Conservation (phyloP, 2,888 invertebrate genomes). For the Melieria crassipennis region DNA sequence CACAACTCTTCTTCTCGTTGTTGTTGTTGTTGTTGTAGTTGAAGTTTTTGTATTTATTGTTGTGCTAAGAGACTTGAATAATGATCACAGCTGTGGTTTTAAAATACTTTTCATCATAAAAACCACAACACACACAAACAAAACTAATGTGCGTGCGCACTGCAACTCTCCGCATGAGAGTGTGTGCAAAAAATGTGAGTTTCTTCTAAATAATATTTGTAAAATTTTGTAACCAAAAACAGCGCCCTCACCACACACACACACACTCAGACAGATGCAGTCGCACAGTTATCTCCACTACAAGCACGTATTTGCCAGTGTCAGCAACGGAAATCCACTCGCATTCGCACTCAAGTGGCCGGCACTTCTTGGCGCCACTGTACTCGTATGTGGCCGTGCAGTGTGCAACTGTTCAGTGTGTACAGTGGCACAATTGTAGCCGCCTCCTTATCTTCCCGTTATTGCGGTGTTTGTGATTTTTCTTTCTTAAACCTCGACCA, state of each 20-base stretch:
- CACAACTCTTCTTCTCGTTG: background rate
- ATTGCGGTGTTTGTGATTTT: background rate
- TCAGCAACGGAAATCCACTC: constrained; percentile 4
- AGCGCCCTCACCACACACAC: background rate
- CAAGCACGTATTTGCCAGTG: background rate
- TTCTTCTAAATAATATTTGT: no score
- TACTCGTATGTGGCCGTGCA: background rate
- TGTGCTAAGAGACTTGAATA: background rate
- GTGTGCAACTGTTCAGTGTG: background rate
- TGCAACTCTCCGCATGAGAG: background rate
- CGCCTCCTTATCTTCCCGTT: background rate
- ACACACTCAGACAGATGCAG: background rate
- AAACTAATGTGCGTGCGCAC: background rate
- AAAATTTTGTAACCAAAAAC: background rate
- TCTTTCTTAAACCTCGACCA: no score
- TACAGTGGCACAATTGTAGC: background rate
- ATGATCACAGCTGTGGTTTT: background rate
- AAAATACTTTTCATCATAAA: background rate
- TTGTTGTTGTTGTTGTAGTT: constrained; percentile 1
- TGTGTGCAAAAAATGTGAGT: no score
- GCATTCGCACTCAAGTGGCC: background rate
- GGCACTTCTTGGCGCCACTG: background rate
- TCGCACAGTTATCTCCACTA: background rate
- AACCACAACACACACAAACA: background rate
- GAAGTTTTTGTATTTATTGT: no score